Base-by-base conservation (phyloP, 2,113 vertebrate genomes). In the Apodemus speciosus region DNA sequence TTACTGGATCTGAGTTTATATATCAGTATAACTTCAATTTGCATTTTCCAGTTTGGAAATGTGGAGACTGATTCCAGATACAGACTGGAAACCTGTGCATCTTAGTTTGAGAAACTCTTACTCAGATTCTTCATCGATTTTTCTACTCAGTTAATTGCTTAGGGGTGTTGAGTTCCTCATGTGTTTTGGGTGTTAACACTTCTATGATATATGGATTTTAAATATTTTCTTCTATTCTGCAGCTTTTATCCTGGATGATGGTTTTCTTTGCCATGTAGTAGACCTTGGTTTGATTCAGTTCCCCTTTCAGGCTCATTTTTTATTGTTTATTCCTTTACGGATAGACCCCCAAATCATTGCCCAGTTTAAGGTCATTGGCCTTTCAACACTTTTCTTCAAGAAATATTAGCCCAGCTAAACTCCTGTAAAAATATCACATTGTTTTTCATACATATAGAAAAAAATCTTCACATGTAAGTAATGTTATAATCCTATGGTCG, bases 381-480 rank as follows among this genome's bases (percentile, higher is more conserved):
- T 66, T 62, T 62, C 58, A 14, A 32, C 3, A 15, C 21, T 2
- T 27, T 68, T 79, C 14, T 72, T 80, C 18, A 84, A 85, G 32
- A 20, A 43, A 30, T 38, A 72, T 49, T 21, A 72, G 43, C 43
- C 23, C 4, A 23, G 35, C 58, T 64, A 35, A 30, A 21, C 56
- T 51, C n/a, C n/a, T 38, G 30, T 27, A 79, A 40, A 86, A 72
- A 18, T 32, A 15, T 43, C 35, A 5, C 77, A 18, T 43, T 4
- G 13, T 75, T 93, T 88, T 76, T 46, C 87, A 89, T 49, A 49
- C 23, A 58, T 77, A 76, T n/a, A 9, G 77, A 83, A 88, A 89
- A 58, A 43, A 43, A 27, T 62, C 23, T 6, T 30, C 30, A 32
- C 13, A 83, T 62, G 79, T 83, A 83, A 62, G 25, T 3, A 30